A percentile compares a stretch with the other conserved stretches of the same genome.
Conservation (phyloP, 2,797 vertebrate species). For the Lagodon rhomboides region DNA sequence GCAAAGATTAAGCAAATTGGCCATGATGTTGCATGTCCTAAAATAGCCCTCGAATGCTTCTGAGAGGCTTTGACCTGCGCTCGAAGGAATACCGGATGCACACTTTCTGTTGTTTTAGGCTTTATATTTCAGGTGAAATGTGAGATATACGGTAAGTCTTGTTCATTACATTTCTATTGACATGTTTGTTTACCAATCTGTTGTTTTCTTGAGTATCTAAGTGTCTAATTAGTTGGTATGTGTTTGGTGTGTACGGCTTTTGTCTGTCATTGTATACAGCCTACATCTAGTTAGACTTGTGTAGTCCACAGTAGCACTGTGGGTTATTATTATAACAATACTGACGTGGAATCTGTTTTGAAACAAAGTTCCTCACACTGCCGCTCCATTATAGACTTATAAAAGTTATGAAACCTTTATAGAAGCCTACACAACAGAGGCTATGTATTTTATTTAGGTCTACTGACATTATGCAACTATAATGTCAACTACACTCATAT, state of each 20-base stretch:
- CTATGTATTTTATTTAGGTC: not conserved
- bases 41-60: constrained; percentile 80
- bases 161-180: constrained; percentile 23
- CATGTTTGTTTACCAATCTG: constrained; percentile 8
- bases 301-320: constrained; percentile 3
- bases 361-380: not conserved
- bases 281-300: not conserved
- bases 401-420: not conserved
- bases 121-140: constrained; percentile 70
- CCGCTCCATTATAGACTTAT: not conserved
- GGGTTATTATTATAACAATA: constrained; percentile 3
- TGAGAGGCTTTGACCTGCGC: constrained; percentile 82
- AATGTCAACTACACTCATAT: not conserved
- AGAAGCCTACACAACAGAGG: not conserved
- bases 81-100: constrained; percentile 54
- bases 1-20: constrained; percentile 94
- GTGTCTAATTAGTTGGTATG: constrained; percentile 18
- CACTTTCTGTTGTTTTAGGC: constrained; percentile 58
- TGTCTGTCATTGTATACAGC: not conserved
- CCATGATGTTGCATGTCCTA: constrained; percentile 81
- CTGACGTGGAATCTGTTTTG: not conserved
- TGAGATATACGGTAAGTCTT: constrained; percentile 78
- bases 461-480: constrained; percentile 5
- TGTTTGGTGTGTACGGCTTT: constrained; percentile 11
- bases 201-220: constrained; percentile 9